These are phyloP conservation scores for Ranitomeya variabilis DNA, from an alignment of 2,113 vertebrate genomes.

Conservation along the genomic window DNA sequence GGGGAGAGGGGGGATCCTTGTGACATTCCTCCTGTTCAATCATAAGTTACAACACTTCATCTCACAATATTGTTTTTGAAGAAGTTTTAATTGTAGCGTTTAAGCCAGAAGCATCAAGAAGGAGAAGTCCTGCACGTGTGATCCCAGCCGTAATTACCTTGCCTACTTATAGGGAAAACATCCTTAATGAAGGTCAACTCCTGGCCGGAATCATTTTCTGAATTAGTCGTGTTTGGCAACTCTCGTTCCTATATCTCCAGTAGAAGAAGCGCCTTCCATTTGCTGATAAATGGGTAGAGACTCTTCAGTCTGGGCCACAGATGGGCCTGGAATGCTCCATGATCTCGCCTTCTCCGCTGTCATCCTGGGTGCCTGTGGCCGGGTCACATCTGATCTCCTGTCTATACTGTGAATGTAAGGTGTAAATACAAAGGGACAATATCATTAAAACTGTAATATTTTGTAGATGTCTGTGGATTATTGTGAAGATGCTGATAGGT, in stretches of 20 bases:
- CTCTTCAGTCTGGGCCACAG: not conserved
- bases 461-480: slow-evolving; percentile 15
- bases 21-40: not conserved
- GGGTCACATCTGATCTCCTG: not conserved
- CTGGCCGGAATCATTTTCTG: not conserved
- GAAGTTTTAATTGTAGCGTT: too few species aligned
- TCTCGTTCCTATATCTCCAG: not conserved
- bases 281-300: not conserved
- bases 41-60: too few species aligned
- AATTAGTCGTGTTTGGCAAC: not conserved
- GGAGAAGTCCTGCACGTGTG: too few species aligned
- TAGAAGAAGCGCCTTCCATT: not conserved
- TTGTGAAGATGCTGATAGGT: not conserved
- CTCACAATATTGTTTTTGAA: not conserved
- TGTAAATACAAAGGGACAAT: slow-evolving; percentile 7
- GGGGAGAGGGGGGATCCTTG: not conserved
- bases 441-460: slow-evolving; percentile 46
- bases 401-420: not conserved
- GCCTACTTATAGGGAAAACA: too few species aligned
- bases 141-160: too few species aligned
- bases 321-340: not conserved
- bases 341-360: not conserved
- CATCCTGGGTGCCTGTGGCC: not conserved
- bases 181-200: too few species aligned
- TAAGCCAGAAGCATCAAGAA: too few species aligned